phyloP scores from a whole-genome alignment of 2,888 invertebrate species.

The Xylota sylvarum region DNA sequence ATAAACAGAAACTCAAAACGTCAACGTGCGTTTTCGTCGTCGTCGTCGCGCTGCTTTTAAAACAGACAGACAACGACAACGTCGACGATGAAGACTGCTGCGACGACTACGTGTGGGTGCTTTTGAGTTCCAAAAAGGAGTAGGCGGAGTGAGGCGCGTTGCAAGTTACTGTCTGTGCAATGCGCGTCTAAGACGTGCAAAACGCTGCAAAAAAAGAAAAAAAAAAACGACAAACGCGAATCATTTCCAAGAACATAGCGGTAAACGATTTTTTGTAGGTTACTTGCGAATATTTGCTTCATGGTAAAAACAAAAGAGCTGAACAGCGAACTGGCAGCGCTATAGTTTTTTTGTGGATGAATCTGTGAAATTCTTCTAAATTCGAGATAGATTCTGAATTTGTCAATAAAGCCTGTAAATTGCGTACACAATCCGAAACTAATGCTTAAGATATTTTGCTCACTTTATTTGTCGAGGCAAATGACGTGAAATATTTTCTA shows the following conservation, averaged over 20 bases:
- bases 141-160: constrained; percentile 73
- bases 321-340: constrained; percentile 55
- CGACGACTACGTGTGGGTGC: constrained; percentile 71
- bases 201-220: constrained; percentile 38
- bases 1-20: constrained; percentile 31
- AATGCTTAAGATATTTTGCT: constrained; percentile 28
- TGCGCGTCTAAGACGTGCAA: constrained; percentile 65
- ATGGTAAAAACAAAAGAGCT: constrained; percentile 70
- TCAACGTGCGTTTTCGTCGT: constrained; percentile 66
- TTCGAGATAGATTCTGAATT: constrained; percentile 33
- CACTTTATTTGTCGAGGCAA: constrained; percentile 38
- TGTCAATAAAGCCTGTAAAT: constrained; percentile 42
- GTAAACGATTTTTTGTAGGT: constrained; percentile 66
- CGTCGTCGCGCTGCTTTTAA: constrained; percentile 35
- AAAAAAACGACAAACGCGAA: constrained; percentile 30
- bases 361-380: constrained; percentile 24
- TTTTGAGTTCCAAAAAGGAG: constrained; percentile 64
- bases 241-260: constrained; percentile 72
- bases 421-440: background rate
- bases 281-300: constrained; percentile 43
- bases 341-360: constrained; percentile 12
- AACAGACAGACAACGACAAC: constrained; percentile 27
- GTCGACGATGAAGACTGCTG: constrained; percentile 46
- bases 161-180: constrained; percentile 66
- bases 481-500: constrained; percentile 78